Evolutionary conservation across 2,113 vertebrate genomes (phyloP).

Genomic region (Rhabdomys dilectus): DNA sequence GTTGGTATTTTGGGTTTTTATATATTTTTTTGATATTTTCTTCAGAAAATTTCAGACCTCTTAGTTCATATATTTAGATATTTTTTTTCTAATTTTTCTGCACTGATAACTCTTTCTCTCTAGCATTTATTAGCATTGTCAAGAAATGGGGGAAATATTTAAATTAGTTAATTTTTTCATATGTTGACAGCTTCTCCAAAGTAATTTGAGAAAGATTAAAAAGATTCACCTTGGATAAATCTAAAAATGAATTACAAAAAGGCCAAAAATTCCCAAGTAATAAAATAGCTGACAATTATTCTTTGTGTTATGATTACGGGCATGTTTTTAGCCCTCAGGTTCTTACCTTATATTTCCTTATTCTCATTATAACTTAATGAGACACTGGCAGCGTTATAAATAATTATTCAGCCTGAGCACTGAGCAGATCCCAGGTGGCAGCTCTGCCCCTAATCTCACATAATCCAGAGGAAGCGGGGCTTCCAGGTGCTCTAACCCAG

Average conservation of each 20-base stretch:
- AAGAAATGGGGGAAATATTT: accelerated
- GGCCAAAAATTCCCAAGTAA: not conserved
- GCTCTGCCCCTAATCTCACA: too few relatives aligned
- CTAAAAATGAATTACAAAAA: not conserved
- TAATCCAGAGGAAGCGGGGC: too few relatives aligned
- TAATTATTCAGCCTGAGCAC: too few relatives aligned
- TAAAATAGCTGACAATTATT: not conserved
- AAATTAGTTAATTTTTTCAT: not conserved
- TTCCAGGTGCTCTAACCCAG: too few relatives aligned
- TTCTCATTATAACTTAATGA: constrained; percentile 31
- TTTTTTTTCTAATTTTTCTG: not conserved
- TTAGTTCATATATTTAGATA: not conserved
- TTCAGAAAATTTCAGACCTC: not conserved
- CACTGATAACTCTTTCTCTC: not conserved
- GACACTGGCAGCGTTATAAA: not conserved
- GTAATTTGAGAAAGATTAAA: not conserved
- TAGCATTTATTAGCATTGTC: not conserved
- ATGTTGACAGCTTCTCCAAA: not conserved
- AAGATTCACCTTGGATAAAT: not conserved
- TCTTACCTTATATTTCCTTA: not conserved
- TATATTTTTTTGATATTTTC: not conserved
- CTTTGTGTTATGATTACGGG: not conserved
- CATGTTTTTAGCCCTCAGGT: not conserved
- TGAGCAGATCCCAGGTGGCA: too few relatives aligned
- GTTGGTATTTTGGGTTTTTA: not conserved